Conservation (phyloP, 2,888 invertebrate species). For the Andricus curvator region DNA sequence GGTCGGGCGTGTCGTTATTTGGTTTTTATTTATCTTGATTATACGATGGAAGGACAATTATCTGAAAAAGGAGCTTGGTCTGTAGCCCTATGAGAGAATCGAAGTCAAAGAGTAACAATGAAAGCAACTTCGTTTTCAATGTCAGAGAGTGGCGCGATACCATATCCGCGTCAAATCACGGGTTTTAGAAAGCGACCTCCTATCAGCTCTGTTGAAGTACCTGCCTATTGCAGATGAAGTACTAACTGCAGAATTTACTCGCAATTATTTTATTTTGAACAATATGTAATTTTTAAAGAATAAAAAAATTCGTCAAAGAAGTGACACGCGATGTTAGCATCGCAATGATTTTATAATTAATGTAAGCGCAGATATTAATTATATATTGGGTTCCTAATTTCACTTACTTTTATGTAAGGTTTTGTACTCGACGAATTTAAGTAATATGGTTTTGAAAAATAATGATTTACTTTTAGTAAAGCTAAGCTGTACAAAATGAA, state of each 20-base stretch:
- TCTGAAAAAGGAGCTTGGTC: not conserved
- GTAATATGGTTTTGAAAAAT: too few species aligned
- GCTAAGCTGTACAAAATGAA: not conserved
- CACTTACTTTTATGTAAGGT: too few species aligned
- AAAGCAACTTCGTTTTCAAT: slow-evolving; percentile 43
- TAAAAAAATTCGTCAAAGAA: not conserved
- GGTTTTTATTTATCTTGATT: slow-evolving; percentile 19
- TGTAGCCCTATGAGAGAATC: not conserved
- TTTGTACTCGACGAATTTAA: too few species aligned
- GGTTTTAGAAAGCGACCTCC: slow-evolving; percentile 45
- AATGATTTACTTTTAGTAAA: not conserved
- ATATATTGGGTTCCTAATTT: too few species aligned
- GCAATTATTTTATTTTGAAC: not conserved
- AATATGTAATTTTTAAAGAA: not conserved
- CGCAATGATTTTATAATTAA: not conserved
- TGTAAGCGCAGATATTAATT: not conserved
- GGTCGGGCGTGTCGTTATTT: slow-evolving; percentile 7
- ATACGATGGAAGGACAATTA: slow-evolving; percentile 26
- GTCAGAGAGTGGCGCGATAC: slow-evolving; percentile 41
- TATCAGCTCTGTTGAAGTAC: slow-evolving; percentile 2
- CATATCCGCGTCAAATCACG: slow-evolving; percentile 9
- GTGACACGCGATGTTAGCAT: not conserved
- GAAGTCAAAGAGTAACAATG: slow-evolving; percentile 19
- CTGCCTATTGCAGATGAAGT: not conserved
- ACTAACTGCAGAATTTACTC: not conserved